These are phyloP conservation scores for Chlorodrepanis virens DNA, from an alignment of 2,113 vertebrate species.

Conservation along the genomic window DNA sequence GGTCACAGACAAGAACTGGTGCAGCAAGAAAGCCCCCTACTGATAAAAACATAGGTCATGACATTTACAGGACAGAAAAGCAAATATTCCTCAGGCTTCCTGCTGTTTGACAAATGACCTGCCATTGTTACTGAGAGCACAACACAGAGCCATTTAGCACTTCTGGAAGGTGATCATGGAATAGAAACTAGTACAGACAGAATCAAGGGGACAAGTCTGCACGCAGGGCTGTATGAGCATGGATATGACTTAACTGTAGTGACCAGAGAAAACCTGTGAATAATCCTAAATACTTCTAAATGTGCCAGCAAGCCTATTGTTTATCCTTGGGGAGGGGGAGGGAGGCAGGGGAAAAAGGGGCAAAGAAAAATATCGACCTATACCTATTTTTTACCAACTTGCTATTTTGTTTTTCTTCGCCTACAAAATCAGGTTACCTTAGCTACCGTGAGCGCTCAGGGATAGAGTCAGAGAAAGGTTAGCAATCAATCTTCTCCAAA, in stretches of 20 bases:
- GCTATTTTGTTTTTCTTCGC: neutral
- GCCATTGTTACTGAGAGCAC: neutral
- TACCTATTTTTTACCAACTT: neutral
- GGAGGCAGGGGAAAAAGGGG: neutral
- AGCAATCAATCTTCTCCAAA: neutral
- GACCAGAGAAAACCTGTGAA: neutral
- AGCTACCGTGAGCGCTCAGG: neutral
- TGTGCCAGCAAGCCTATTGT: neutral
- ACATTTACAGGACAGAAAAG: neutral
- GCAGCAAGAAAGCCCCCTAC: neutral
- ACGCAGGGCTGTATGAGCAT: neutral
- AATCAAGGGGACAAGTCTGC: neutral
- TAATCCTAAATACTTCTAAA: neutral
- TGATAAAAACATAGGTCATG: neutral
- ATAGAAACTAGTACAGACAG: neutral
- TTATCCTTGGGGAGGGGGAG: neutral
- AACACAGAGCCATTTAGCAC: neutral
- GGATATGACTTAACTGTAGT: neutral
- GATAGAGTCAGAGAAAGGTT: neutral
- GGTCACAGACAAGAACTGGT: neutral
- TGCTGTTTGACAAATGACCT: neutral
- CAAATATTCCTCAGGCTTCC: neutral
- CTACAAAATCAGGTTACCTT: neutral
- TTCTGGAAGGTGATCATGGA: neutral
- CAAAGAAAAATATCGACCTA: neutral